Evolutionary conservation across 2,888 invertebrate genomes (phyloP).

Genomic region (Aradus depressus): DNA sequence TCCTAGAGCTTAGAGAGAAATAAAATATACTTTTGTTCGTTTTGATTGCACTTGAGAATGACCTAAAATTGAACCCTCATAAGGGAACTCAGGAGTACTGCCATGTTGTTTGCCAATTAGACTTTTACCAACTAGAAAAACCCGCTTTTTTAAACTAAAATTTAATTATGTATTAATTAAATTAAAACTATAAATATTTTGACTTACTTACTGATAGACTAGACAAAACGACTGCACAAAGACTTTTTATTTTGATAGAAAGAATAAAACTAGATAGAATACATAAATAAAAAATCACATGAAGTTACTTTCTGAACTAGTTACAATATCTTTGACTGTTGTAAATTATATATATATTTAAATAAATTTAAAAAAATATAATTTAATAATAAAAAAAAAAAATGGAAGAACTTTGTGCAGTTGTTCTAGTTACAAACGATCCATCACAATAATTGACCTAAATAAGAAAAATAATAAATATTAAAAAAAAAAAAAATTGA

Average conservation of each 20-base stretch:
- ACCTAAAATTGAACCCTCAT: constrained; percentile 5
- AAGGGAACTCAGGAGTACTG: constrained; percentile 5
- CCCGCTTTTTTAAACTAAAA: constrained; percentile 13
- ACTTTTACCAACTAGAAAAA: constrained; percentile 8
- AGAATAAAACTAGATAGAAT: no score
- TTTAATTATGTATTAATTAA: constrained; percentile 1
- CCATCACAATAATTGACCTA: constrained; percentile 19
- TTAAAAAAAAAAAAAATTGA: constrained; percentile 27
- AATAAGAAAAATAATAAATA: constrained; percentile 33
- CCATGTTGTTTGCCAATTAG: constrained; percentile 1
- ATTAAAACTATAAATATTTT: constrained; percentile 7
- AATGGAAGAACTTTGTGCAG: constrained; percentile 10
- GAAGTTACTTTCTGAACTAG: no score
- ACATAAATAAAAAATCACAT: no score
- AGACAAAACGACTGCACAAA: constrained; percentile 20
- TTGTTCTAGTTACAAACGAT: constrained; percentile 15
- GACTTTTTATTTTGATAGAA: background rate
- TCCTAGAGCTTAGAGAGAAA: constrained; percentile 9
- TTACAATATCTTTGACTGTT: no score
- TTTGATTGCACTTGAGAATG: constrained; percentile 17
- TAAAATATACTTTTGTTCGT: no score
- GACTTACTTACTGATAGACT: constrained; percentile 21
- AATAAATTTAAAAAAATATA: constrained; percentile 10
- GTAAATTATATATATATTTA: no score
- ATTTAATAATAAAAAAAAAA: constrained; percentile 3